Percentiles rank a stretch among this genome's conserved stretches.
phyloP scores from a whole-genome alignment of 2,888 invertebrate genomes.

The Parnassius apollo region DNA sequence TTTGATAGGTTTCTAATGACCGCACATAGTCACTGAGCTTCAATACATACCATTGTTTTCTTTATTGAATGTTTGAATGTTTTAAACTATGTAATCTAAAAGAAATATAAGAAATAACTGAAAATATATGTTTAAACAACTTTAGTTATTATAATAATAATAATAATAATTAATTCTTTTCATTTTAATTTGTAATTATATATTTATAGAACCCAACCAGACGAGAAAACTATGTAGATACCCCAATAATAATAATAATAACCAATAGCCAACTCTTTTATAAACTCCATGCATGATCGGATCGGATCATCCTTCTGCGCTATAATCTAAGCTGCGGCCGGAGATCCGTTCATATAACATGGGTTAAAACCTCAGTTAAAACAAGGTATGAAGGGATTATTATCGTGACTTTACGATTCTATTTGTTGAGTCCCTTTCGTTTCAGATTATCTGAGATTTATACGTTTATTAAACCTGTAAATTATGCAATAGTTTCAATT shows the following conservation, averaged over 20 bases:
- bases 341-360: background rate
- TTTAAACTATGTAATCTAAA: background rate
- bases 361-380: conserved; percentile 18
- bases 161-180: too few species aligned
- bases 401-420: conserved; percentile 13
- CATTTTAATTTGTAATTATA: too few species aligned
- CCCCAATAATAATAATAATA: too few species aligned
- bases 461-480: conserved; percentile 5
- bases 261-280: conserved; percentile 19
- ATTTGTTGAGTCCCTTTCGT: conserved; percentile 3
- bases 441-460: conserved; percentile 17
- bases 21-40: conserved; percentile 19
- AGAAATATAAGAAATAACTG: background rate
- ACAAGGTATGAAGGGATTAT: conserved; percentile 22
- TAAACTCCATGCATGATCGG: conserved; percentile 1
- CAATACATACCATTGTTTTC: conserved; percentile 5
- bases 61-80: conserved; percentile 1
- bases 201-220: too few species aligned
- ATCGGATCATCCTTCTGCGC: background rate
- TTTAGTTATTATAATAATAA: too few species aligned
- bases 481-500: conserved; percentile 14
- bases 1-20: conserved; percentile 25
- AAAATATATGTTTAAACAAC: background rate
- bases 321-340: background rate
- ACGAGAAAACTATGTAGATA: too few species aligned